phyloP scores from a whole-genome alignment of 23 tunicate genomes.

The Diplosoma virens region DNA sequence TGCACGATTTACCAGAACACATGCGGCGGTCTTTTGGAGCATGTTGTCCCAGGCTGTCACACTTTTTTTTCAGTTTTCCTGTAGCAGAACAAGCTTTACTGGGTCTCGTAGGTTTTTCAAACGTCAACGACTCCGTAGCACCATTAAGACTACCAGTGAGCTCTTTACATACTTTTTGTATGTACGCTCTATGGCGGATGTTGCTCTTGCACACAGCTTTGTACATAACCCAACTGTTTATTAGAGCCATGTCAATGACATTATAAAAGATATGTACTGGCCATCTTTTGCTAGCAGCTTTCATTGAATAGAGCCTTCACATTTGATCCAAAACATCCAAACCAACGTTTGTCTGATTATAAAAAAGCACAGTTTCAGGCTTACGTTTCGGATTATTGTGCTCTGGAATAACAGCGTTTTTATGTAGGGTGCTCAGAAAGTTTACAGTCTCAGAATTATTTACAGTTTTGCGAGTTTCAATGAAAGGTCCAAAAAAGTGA shows the following conservation, averaged over 20 bases:
- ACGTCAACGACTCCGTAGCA: background rate
- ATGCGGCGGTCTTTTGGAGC: background rate
- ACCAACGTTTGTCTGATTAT: too few species aligned
- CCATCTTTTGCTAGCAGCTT: background rate
- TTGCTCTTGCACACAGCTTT: too few species aligned
- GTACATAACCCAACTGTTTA: too few species aligned
- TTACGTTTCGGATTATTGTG: background rate
- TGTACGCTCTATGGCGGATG: background rate
- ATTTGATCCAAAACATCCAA: background rate
- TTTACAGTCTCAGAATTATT: background rate
- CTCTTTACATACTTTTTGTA: background rate
- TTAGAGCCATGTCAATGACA: too few species aligned
- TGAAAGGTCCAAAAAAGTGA: background rate
- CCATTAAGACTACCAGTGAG: background rate
- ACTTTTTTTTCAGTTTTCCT: background rate
- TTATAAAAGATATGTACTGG: too few species aligned
- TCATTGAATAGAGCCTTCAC: background rate
- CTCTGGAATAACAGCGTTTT: background rate
- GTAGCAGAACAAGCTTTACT: background rate
- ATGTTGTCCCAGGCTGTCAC: background rate
- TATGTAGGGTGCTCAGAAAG: background rate
- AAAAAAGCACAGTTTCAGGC: too few species aligned
- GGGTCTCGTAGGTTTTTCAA: background rate
- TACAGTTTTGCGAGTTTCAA: background rate
- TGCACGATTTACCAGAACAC: background rate